Evolutionary conservation across 2,113 vertebrate genomes (phyloP).

Genomic region (Catharus bicknelli): DNA sequence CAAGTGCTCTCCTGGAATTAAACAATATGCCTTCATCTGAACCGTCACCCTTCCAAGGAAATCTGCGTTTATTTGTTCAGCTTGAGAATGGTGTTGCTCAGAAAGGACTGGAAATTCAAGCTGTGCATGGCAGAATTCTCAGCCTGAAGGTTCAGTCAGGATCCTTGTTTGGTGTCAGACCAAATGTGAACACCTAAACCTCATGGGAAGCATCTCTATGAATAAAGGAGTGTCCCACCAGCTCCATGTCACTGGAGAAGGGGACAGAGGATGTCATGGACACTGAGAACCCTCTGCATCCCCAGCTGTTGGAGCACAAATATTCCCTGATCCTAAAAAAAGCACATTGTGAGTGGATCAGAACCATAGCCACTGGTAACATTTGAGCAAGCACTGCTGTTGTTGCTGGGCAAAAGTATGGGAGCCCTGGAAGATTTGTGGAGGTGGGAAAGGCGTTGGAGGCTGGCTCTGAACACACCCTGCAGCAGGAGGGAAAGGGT

Average conservation of each 20-base stretch:
- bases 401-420: accelerated
- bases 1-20: neutral
- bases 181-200: neutral
- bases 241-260: neutral
- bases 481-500: neutral
- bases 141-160: neutral
- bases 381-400: neutral
- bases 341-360: neutral
- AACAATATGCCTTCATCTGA: neutral
- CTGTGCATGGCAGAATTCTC: neutral
- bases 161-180: neutral
- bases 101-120: neutral
- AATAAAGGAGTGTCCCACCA: neutral
- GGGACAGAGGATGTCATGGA: neutral
- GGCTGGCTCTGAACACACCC: accelerated
- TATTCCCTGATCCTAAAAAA: neutral
- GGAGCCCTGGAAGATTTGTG: neutral
- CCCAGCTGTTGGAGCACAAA: neutral
- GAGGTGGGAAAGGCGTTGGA: accelerated
- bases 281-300: accelerated
- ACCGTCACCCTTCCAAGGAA: neutral
- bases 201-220: neutral
- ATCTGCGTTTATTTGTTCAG: neutral
- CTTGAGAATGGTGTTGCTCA: accelerated
- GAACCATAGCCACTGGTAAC: neutral